Percentiles rank a stretch among this genome's conserved stretches.
phyloP scores from a whole-genome alignment of 2,797 vertebrate genomes.

The Chaetophractus vellerosus region DNA sequence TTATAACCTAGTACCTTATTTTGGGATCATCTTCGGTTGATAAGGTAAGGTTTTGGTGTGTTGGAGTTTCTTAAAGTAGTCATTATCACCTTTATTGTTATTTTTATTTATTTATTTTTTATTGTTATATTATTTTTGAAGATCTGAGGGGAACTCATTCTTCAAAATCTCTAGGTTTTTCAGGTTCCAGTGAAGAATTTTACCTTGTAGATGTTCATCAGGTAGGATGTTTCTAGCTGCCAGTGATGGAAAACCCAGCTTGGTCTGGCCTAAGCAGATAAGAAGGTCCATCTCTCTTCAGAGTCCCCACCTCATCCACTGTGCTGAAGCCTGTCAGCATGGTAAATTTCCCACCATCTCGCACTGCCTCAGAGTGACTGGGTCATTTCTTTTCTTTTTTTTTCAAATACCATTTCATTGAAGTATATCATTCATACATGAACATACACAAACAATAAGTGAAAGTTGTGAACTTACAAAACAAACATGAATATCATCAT shows the following conservation, averaged over 20 bases:
- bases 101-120: not conserved
- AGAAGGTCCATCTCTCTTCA: not conserved
- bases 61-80: not conserved
- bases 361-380: not conserved
- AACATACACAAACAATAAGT: too few relatives aligned
- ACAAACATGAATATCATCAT: too few relatives aligned
- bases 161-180: slow-evolving; percentile 10
- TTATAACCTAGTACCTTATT: not conserved
- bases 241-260: not conserved
- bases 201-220: not conserved
- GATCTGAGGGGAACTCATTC: not conserved
- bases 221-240: slow-evolving; percentile 12
- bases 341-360: not conserved
- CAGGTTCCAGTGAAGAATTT: not conserved
- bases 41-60: slow-evolving; percentile 10
- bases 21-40: not conserved
- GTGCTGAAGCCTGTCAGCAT: not conserved
- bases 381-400: not conserved
- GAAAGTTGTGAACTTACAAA: too few relatives aligned
- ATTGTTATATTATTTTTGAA: not conserved
- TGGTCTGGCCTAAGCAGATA: not conserved
- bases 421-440: too few relatives aligned
- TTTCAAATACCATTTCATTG: too few relatives aligned
- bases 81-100: not conserved
- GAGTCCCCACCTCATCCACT: not conserved